Evolutionary conservation across 2,888 invertebrate genomes (phyloP).

Genomic region (Eupithecia vulgata): DNA sequence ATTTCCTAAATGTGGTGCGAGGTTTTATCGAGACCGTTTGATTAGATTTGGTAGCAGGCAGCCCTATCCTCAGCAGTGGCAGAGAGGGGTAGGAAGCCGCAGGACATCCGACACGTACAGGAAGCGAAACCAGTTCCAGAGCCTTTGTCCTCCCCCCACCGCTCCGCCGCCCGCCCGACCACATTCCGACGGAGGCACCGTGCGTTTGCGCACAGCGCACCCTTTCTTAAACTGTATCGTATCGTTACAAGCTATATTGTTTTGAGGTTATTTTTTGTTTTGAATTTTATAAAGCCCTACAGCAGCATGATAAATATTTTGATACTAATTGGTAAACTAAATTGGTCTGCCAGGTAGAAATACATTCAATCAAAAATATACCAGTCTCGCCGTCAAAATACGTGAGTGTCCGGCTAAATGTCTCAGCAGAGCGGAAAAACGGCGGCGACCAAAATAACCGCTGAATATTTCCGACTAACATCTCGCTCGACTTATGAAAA

Average conservation of each 20-base stretch:
- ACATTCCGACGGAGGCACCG: conserved; percentile 76
- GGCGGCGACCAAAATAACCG: conserved; percentile 75
- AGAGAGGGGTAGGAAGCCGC: conserved; percentile 81
- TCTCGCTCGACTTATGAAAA: conserved; percentile 75
- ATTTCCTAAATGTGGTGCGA: neutral
- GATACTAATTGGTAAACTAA: conserved; percentile 41
- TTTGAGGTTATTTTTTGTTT: conserved; percentile 1
- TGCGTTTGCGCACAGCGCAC: conserved; percentile 74
- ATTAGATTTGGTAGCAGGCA: conserved; percentile 22
- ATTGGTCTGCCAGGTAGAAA: conserved; percentile 55
- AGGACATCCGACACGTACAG: conserved; percentile 85
- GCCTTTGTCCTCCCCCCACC: conserved; percentile 74
- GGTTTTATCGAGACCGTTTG: neutral
- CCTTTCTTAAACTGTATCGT: conserved; percentile 56
- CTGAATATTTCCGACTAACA: conserved; percentile 79
- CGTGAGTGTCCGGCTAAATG: conserved; percentile 75
- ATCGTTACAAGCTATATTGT: conserved; percentile 41
- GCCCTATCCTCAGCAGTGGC: conserved; percentile 44
- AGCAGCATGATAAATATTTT: neutral
- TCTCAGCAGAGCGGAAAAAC: conserved; percentile 81
- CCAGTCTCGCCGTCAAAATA: conserved; percentile 66
- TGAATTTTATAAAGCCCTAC: neutral
- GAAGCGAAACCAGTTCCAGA: conserved; percentile 82
- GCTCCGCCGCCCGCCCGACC: conserved; percentile 63
- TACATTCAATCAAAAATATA: conserved; percentile 71